These are phyloP conservation scores for Eospalax fontanierii DNA, from an alignment of 2,797 vertebrate genomes.

Conservation along the genomic window DNA sequence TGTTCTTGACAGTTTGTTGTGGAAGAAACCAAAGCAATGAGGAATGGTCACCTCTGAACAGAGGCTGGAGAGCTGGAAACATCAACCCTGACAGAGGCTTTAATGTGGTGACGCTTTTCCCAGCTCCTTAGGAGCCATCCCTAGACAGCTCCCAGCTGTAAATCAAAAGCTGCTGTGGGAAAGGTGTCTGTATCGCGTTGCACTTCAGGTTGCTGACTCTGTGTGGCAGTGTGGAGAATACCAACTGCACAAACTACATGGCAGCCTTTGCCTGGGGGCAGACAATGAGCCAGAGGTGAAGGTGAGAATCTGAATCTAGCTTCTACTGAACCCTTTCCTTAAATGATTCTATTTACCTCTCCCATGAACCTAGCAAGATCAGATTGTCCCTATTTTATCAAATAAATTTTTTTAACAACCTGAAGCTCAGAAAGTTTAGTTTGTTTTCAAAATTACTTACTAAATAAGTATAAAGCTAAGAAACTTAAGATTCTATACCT, in stretches of 20 bases:
- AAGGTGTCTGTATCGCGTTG: neutral
- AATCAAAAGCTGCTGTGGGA: neutral
- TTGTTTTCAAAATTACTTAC: slow-evolving; percentile 25
- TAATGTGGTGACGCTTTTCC: neutral
- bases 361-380: neutral
- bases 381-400: neutral
- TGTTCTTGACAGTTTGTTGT: neutral
- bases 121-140: neutral
- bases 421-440: neutral
- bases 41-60: neutral
- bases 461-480: slow-evolving; percentile 10
- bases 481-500: neutral
- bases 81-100: neutral
- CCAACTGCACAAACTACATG: neutral
- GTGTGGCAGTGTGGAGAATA: neutral
- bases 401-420: neutral
- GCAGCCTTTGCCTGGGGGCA: neutral
- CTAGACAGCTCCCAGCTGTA: neutral
- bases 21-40: neutral
- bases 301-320: neutral
- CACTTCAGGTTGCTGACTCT: neutral
- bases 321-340: neutral
- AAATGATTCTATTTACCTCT: neutral
- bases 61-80: neutral
- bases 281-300: neutral